Evolutionary conservation across 2,888 invertebrate genomes (phyloP).

Genomic region (Drosophila fungiperda): DNA sequence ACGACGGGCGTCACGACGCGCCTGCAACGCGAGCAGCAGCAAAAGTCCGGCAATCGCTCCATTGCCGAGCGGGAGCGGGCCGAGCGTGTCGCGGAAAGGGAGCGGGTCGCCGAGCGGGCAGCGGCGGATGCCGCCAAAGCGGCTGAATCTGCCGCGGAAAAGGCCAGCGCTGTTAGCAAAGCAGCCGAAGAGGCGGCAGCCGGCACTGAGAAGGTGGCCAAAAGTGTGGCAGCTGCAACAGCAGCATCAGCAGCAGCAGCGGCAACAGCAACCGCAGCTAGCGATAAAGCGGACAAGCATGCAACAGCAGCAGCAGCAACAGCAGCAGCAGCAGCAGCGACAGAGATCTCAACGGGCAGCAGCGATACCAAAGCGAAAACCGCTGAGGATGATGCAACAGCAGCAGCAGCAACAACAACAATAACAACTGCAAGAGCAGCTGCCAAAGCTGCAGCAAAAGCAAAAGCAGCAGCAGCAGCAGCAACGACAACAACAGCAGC

Average conservation of each 20-base stretch:
- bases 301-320: constrained; percentile 28
- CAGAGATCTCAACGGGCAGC: constrained; percentile 60
- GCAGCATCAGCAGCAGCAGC: constrained; percentile 51
- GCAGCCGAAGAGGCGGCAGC: constrained; percentile 78
- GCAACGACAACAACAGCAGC: constrained; percentile 5
- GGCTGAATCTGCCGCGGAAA: constrained; percentile 69
- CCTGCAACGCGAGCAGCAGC: constrained; percentile 92
- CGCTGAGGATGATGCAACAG: constrained; percentile 43
- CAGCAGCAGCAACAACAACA: constrained; percentile 35
- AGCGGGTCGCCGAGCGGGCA: constrained; percentile 78
- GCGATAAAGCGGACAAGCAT: constrained; percentile 16
- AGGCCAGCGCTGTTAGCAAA: constrained; percentile 71
- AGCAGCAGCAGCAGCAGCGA: constrained; percentile 52
- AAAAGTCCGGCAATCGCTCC: constrained; percentile 87
- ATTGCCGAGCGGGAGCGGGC: constrained; percentile 81
- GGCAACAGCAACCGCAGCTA: constrained; percentile 47
- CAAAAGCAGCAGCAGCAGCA: constrained; percentile 24
- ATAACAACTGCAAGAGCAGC: constrained; percentile 31
- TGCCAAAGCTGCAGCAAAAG: constrained; percentile 32
- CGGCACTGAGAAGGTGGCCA: constrained; percentile 67
- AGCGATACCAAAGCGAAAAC: constrained; percentile 52
- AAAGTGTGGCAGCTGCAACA: constrained; percentile 54
- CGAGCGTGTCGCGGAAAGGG: constrained; percentile 75
- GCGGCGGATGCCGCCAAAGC: constrained; percentile 77
- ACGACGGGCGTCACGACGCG: constrained; percentile 94